A percentile compares a stretch with the other conserved stretches of the same genome.
Conservation (phyloP, 1,140 invertebrate genomes). For the Euschistus heros region DNA sequence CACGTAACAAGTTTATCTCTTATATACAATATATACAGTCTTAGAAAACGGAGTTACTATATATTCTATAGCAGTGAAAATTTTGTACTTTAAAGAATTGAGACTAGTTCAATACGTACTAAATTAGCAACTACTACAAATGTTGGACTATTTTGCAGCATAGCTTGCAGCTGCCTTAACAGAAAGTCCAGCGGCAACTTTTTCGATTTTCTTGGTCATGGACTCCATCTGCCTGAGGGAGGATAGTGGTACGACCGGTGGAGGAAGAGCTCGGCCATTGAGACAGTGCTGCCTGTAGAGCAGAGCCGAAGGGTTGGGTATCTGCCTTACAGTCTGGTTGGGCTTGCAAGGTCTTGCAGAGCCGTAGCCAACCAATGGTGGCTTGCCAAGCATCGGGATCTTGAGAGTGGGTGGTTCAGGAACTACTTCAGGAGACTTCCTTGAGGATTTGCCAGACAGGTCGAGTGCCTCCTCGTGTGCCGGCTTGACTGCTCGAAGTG, state of each 20-base stretch:
- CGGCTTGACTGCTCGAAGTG: background rate
- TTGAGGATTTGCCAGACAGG: slow-evolving; percentile 32
- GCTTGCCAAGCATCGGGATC: slow-evolving; percentile 16
- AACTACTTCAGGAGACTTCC: slow-evolving; percentile 29
- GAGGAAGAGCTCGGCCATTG: slow-evolving; percentile 20
- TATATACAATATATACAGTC: no score
- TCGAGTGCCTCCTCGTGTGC: slow-evolving; percentile 30
- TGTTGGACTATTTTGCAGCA: background rate
- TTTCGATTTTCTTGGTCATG: slow-evolving; percentile 32
- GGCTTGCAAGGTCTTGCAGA: slow-evolving; percentile 23
- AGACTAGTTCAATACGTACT: slow-evolving; percentile 2
- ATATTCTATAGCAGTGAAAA: no score
- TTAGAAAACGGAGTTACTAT: no score
- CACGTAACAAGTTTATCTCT: no score
- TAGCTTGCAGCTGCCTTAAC: slow-evolving; percentile 29
- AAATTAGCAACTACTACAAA: no score
- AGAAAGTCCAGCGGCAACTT: slow-evolving; percentile 31
- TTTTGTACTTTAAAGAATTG: background rate
- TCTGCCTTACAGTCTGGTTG: slow-evolving; percentile 35
- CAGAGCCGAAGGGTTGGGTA: slow-evolving; percentile 35
- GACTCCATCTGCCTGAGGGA: slow-evolving; percentile 32
- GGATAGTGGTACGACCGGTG: slow-evolving; percentile 25
- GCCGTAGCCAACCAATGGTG: background rate
- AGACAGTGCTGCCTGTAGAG: slow-evolving; percentile 30
- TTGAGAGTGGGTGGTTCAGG: slow-evolving; percentile 29